These are phyloP conservation scores for Sebastes nivosus DNA, from an alignment of 2,797 vertebrate species.

Conservation along the genomic window DNA sequence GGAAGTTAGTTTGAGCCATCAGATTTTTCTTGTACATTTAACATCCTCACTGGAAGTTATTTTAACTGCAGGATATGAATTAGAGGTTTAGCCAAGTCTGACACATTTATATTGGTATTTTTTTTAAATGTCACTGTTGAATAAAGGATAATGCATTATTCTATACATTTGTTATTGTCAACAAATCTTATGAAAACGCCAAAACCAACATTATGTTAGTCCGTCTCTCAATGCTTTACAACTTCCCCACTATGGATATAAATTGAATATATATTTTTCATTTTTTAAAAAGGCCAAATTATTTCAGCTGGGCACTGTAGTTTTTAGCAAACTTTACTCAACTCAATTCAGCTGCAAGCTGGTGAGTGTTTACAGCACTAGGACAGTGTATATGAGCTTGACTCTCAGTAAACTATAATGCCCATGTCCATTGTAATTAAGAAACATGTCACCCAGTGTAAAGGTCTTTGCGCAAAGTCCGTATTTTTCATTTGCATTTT, in stretches of 20 bases:
- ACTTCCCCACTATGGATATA: not conserved
- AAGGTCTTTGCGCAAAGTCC: no score
- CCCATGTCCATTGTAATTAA: not conserved
- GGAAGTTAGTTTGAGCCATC: not conserved
- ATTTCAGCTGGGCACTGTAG: not conserved
- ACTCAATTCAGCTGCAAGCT: not conserved
- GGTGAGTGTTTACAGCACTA: not conserved
- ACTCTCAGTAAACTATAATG: not conserved
- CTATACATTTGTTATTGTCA: not conserved
- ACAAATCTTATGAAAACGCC: not conserved
- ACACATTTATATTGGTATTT: conserved; percentile 27
- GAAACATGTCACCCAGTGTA: not conserved
- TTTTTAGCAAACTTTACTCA: not conserved
- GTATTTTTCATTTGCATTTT: no score
- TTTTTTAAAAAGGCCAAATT: not conserved
- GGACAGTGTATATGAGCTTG: not conserved
- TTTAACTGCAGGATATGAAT: conserved; percentile 9
- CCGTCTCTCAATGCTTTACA: not conserved
- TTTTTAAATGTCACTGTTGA: conserved; percentile 7
- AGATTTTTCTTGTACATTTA: not conserved
- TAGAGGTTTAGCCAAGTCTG: conserved; percentile 16
- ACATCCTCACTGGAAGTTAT: not conserved
- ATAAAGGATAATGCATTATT: conserved; percentile 25
- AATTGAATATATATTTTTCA: not conserved
- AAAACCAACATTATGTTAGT: not conserved